Percentiles rank a stretch among this genome's conserved stretches.
These are phyloP conservation scores for Craniophora ligustri DNA, from an alignment of 2,888 invertebrate genomes.

Conservation along the genomic window DNA sequence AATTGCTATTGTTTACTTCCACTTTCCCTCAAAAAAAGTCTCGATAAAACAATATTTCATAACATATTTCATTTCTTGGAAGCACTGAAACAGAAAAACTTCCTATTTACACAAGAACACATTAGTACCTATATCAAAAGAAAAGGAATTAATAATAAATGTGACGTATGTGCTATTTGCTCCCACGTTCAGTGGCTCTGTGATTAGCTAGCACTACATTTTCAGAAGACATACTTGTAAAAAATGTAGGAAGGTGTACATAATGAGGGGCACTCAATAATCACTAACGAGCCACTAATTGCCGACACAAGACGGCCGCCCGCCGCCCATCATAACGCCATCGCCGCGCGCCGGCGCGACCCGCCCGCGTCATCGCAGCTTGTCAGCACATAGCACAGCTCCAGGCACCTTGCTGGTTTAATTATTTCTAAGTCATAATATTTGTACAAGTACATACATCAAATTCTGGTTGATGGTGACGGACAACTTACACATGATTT, in stretches of 20 bases:
- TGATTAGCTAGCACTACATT: too few species aligned
- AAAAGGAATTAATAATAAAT: slow-evolving; percentile 7
- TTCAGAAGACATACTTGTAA: slow-evolving; percentile 12
- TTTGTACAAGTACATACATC: too few species aligned
- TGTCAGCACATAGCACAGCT: too few species aligned
- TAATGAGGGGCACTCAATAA: slow-evolving; percentile 25
- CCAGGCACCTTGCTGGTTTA: too few species aligned
- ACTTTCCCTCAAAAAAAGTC: background rate
- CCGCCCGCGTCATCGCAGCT: too few species aligned
- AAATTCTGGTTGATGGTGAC: too few species aligned
- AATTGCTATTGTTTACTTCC: too few species aligned
- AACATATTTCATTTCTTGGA: slow-evolving; percentile 7
- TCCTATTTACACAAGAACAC: slow-evolving; percentile 14
- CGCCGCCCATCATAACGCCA: too few species aligned
- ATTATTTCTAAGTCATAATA: too few species aligned
- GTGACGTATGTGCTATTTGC: background rate
- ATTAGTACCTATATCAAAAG: slow-evolving; percentile 6
- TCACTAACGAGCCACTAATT: slow-evolving; percentile 20
- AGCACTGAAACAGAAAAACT: background rate
- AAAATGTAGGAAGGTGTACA: slow-evolving; percentile 4
- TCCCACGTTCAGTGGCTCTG: slow-evolving; percentile 21
- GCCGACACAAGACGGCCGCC: slow-evolving; percentile 4
- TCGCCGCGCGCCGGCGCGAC: background rate
- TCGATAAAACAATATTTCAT: slow-evolving; percentile 2
- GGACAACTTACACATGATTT: too few species aligned